These are phyloP conservation scores for Chelonus formosanus DNA, from an alignment of 2,888 invertebrate species.

Conservation along the genomic window DNA sequence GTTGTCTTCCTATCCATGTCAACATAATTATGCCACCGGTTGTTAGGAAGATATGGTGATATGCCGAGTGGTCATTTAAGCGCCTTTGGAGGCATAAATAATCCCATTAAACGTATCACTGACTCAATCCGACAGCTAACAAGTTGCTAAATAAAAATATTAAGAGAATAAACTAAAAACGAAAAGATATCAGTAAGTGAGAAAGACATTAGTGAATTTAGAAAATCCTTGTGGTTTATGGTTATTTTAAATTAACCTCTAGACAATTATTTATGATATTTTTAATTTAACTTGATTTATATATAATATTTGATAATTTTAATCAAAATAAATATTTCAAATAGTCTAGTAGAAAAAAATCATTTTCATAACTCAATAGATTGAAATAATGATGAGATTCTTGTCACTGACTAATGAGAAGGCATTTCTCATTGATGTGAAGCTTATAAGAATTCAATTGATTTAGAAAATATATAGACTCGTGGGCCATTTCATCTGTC, in stretches of 20 bases:
- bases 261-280: too few relatives aligned
- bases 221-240: not conserved
- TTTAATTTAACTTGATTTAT: too few relatives aligned
- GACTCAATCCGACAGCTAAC: conserved; percentile 57
- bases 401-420: conserved; percentile 17
- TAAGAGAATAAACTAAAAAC: conserved; percentile 11
- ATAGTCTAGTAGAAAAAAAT: not conserved
- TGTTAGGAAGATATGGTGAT: conserved; percentile 47
- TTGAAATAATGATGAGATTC: conserved; percentile 10
- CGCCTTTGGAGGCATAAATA: conserved; percentile 58
- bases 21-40: conserved; percentile 56
- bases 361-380: conserved; percentile 1
- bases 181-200: not conserved
- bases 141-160: conserved; percentile 41
- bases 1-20: conserved; percentile 40
- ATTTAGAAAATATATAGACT: not conserved
- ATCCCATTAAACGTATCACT: conserved; percentile 62
- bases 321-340: too few relatives aligned
- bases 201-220: not conserved
- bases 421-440: conserved; percentile 16
- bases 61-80: conserved; percentile 38
- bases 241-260: too few relatives aligned
- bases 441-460: conserved; percentile 17
- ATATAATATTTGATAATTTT: too few relatives aligned
- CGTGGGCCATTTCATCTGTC: not conserved